Evolutionary conservation across 2,113 vertebrate species (phyloP), one percentile per base, ranked within the genome.

Genomic region (Catharus bicknelli): DNA sequence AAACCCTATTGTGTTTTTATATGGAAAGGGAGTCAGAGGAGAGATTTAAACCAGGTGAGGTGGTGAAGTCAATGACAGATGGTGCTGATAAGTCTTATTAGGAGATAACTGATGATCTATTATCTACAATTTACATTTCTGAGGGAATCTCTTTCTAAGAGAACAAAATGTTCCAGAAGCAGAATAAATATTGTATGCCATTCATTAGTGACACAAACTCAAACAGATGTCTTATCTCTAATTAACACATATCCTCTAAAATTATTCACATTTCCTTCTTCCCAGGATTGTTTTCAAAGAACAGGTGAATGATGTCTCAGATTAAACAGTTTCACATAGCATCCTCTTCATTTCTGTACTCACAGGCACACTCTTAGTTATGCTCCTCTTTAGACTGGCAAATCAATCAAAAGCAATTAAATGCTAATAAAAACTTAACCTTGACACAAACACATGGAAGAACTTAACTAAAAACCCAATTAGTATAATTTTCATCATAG

Each of bases 211-310:
- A 88, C 47, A 84, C 61, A 88, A 68, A 85, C 55, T 86, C 38
- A 83, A 94, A 86, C 92, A 94, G 83, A 95, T 94, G 83, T 80
- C 85, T 90, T 69, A n/a, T 87, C 66, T 83, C 88, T 88, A 93
- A 95, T 94, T 86, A 95, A 94, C 68, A 90, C 64, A 53, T 59
- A 77, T 48, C 30, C 20, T 86, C 61, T 83, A 64, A 77, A 77
- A 91, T 80, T 88, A 62, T 17, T 86, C 64, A 42, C 30, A 62
- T 17, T 4, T 43, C 47, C 29, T 32, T 8, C 30, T 83, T 70
- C 51, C 55, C 2, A 16, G 72, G 79, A 77, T 67, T 70, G 53
- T 55, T 91, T 90, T 83, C 79, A 80, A 70, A 93, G 55, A 93
- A 51, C 43, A 90, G 79, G 88, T 83, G 88, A 93, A 73, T n/a